Evolutionary conservation across 1,140 invertebrate species (phyloP), one percentile per base, ranked within the genome.

Genomic region (Drosophila nebulosa): DNA sequence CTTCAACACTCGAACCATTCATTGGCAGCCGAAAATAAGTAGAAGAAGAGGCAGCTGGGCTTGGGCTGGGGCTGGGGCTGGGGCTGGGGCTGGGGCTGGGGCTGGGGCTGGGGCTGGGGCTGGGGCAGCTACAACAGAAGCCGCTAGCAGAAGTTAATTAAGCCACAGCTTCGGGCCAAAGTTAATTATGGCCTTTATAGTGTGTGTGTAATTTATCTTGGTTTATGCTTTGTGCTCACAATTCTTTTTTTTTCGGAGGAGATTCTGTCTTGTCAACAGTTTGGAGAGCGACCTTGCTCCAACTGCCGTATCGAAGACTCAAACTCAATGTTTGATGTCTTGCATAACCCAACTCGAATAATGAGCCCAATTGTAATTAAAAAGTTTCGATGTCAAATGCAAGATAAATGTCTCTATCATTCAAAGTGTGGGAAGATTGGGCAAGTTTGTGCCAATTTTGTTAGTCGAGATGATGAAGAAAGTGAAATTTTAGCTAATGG

Each of bases 191-290:
- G 39, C 39, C 39, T 46, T 65, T 74, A 69, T 84, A 68, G 62
- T 84, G 75, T 84, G 18, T 32, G 39, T 84, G 79, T 84, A 84
- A 84, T 76, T 79, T 85, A 84, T 85, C 80, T 79, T 77, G 79
- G 80, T 58, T 77, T 85, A 77, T 69, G 80, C 80, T 85, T 86
- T 80, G 66, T 85, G 77, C 50, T 57, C 64, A 80, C 73, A 77
- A 77, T 86, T 85, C 81, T 84, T 76, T 61, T 62, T 1, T 21
- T 32, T 46, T 21, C 18, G n/a, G 39, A 53, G 30, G 16, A 57
- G 55, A 85, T 85, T 85, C 78, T 85, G 46, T 46, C 62, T 52
- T 32, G 42, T 46, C 63, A 53, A 3, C 35, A 67, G 30, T 52
- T 52, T 74, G 56, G 39, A 9, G 39, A 21, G 4, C 39, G 39